A percentile compares a stretch with the other conserved stretches of the same genome.
phyloP scores from a whole-genome alignment of 2,888 invertebrate species.

The Geotrupes spiniger region DNA sequence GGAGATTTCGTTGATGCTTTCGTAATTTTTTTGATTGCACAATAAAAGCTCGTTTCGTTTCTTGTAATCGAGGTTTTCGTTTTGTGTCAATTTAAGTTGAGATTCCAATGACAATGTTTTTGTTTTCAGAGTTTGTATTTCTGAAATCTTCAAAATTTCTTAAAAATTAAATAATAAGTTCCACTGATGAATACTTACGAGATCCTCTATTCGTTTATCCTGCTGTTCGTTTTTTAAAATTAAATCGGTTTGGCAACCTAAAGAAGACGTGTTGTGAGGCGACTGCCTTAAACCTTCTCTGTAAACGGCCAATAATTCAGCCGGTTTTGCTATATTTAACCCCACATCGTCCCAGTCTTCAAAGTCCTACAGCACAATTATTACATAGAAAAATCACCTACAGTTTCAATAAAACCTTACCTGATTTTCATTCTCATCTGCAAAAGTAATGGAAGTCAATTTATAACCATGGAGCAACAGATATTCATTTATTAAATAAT shows the following conservation, averaged over 20 bases:
- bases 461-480: conserved; percentile 76
- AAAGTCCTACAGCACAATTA: conserved; percentile 61
- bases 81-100: conserved; percentile 44
- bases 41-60: conserved; percentile 35
- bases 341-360: conserved; percentile 93
- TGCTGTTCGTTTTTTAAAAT: conserved; percentile 32
- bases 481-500: conserved; percentile 86
- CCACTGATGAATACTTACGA: conserved; percentile 27
- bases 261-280: conserved; percentile 45
- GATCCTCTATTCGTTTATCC: conserved; percentile 37
- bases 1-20: conserved; percentile 10
- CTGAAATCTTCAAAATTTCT: conserved; percentile 15
- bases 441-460: conserved; percentile 84
- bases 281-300: conserved; percentile 57
- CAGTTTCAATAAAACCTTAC: conserved; percentile 45
- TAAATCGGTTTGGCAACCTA: conserved; percentile 54
- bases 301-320: conserved; percentile 68
- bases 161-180: not conserved
- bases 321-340: conserved; percentile 78
- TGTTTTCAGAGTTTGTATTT: conserved; percentile 32
- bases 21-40: conserved; percentile 21
- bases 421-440: conserved; percentile 88
- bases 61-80: conserved; percentile 47
- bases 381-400: not conserved
- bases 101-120: conserved; percentile 47